phyloP scores from a whole-genome alignment of 1,140 invertebrate genomes.

The Cydia fagiglandana region DNA sequence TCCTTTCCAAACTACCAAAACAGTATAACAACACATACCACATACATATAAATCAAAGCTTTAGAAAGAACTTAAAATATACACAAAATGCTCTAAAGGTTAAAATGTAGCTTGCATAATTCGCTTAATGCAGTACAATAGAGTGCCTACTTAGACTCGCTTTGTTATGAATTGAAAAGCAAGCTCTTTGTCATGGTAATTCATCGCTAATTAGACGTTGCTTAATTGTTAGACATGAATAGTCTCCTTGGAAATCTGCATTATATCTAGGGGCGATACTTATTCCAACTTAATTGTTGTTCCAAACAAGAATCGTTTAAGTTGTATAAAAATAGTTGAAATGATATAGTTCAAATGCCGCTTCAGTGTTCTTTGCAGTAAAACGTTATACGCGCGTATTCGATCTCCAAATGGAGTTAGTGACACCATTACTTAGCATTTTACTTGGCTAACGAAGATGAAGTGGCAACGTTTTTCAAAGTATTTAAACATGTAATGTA shows the following conservation, averaged over 20 bases:
- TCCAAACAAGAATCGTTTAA: no score
- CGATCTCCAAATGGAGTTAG: neutral
- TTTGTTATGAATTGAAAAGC: constrained; percentile 7
- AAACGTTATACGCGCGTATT: no score
- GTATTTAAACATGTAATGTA: no score
- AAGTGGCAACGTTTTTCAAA: neutral
- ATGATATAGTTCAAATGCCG: no score
- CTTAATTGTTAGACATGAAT: neutral
- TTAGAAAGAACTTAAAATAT: neutral
- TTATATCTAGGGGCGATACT: neutral
- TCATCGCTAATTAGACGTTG: neutral
- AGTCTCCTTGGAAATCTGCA: neutral
- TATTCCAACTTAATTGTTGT: neutral
- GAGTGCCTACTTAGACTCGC: neutral
- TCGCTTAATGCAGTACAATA: neutral
- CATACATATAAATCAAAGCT: neutral
- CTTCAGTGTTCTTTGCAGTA: no score
- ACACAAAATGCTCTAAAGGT: neutral
- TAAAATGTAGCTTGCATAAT: neutral
- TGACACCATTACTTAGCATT: neutral
- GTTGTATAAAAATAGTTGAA: no score
- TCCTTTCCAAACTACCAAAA: no score
- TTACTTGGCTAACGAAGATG: neutral
- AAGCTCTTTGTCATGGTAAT: constrained; percentile 10
- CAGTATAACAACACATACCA: no score